Evolutionary conservation across 2,113 vertebrate species (phyloP).

Genomic region (Ariopsis seemanni): DNA sequence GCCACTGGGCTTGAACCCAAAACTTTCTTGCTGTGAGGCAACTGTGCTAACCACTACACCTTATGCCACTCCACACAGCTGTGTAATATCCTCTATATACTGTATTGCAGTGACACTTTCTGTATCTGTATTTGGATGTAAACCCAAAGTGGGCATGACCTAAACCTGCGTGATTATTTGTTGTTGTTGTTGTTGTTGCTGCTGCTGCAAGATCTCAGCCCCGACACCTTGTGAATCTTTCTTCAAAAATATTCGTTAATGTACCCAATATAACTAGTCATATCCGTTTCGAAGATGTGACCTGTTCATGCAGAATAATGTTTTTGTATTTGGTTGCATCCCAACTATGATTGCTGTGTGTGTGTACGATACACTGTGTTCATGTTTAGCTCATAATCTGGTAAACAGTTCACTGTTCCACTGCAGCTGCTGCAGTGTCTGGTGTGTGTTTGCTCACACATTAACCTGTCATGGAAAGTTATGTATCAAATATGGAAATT

Average conservation of each 20-base stretch:
- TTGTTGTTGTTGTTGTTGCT: not conserved
- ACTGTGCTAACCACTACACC: too few relatives aligned
- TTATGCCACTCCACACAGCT: too few relatives aligned
- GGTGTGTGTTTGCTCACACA: not conserved
- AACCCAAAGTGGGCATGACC: not conserved
- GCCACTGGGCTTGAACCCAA: too few relatives aligned
- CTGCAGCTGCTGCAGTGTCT: slow-evolving; percentile 41
- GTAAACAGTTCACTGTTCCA: slow-evolving; percentile 24
- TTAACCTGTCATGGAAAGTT: not conserved
- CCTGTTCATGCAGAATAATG: too few relatives aligned
- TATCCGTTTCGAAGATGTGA: too few relatives aligned
- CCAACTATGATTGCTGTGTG: not conserved
- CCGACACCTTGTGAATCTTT: not conserved
- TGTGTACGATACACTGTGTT: not conserved
- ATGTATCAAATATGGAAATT: slow-evolving; percentile 6
- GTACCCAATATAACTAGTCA: too few relatives aligned
- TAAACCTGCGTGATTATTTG: not conserved
- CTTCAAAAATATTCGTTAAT: too few relatives aligned
- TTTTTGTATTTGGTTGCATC: too few relatives aligned
- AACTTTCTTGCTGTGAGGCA: too few relatives aligned
- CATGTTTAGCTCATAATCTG: slow-evolving; percentile 8
- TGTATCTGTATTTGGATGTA: not conserved
- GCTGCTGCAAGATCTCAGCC: not conserved
- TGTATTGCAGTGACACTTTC: not conserved
- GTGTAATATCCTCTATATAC: too few relatives aligned